Percentiles rank a stretch among this genome's conserved stretches.
These are phyloP conservation scores for Leptinotarsa rubiginosa DNA, from an alignment of 2,888 invertebrate species.

Conservation along the genomic window DNA sequence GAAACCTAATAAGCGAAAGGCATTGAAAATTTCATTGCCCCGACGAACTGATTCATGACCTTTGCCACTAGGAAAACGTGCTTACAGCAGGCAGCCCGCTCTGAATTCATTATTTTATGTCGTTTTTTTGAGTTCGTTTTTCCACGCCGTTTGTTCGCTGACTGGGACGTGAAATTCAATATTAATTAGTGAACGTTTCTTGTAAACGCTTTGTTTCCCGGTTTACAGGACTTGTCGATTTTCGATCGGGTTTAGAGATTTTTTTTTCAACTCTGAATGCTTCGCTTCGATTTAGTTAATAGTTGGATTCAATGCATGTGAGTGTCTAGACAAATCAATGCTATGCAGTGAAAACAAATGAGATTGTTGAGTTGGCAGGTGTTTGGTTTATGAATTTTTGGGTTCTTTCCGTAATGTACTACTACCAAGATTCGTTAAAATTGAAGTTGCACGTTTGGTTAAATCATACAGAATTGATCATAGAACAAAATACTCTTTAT, in stretches of 20 bases:
- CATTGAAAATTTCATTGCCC: slow-evolving; percentile 23
- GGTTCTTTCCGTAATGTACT: too few species aligned
- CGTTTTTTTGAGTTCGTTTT: slow-evolving; percentile 18
- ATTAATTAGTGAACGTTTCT: slow-evolving; percentile 26
- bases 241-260: not conserved
- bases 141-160: slow-evolving; percentile 13
- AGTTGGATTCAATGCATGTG: not conserved
- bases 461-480: too few species aligned
- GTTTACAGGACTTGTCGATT: slow-evolving; percentile 9
- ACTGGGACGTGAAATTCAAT: slow-evolving; percentile 24
- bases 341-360: too few species aligned
- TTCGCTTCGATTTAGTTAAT: not conserved
- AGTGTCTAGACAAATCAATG: not conserved
- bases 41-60: slow-evolving; percentile 25
- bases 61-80: slow-evolving; percentile 23
- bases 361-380: too few species aligned
- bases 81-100: slow-evolving; percentile 24
- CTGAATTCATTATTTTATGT: slow-evolving; percentile 28
- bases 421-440: too few species aligned
- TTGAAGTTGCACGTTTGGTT: too few species aligned
- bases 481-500: too few species aligned
- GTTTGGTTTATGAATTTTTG: too few species aligned
- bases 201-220: slow-evolving; percentile 22
- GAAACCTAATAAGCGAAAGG: slow-evolving; percentile 26
- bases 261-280: not conserved